These are phyloP conservation scores for Sebastes minor DNA, from an alignment of 2,797 vertebrate genomes.

Conservation along the genomic window DNA sequence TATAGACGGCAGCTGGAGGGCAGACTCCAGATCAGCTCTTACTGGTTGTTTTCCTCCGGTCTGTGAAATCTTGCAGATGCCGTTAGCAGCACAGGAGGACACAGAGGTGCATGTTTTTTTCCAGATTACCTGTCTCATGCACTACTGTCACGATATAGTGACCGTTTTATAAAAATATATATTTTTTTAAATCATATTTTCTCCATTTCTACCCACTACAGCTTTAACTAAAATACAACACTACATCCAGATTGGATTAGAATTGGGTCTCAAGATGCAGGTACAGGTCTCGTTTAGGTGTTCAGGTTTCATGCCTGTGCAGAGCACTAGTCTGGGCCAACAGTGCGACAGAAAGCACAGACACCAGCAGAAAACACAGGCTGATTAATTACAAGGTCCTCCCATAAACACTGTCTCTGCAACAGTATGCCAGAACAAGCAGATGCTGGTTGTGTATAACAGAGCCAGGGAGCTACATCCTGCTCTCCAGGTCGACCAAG, in stretches of 20 bases:
- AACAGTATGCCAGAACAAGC: conserved; percentile 13
- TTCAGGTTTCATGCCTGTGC: background rate
- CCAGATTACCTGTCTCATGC: too few relatives aligned
- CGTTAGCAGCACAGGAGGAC: too few relatives aligned
- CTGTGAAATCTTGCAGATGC: too few relatives aligned
- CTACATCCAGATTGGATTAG: background rate
- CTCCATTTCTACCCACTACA: too few relatives aligned
- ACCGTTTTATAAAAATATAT: too few relatives aligned
- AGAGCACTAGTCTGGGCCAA: background rate
- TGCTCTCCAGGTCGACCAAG: conserved; percentile 5
- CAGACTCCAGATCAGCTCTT: too few relatives aligned
- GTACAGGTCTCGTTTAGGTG: background rate
- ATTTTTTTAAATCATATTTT: too few relatives aligned
- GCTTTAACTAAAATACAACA: background rate
- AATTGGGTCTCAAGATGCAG: background rate
- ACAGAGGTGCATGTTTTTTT: too few relatives aligned
- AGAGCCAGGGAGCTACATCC: background rate
- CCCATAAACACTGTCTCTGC: background rate
- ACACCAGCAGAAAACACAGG: conserved; percentile 13
- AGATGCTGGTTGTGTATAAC: conserved; percentile 5
- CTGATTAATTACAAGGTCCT: conserved; percentile 21
- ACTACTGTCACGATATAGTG: too few relatives aligned
- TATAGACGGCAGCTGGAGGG: too few relatives aligned
- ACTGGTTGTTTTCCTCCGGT: too few relatives aligned
- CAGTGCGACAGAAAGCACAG: background rate